Evolutionary conservation across 2,888 invertebrate genomes (phyloP), one percentile per base, ranked within the genome.

Genomic region (Neelides folsomi): DNA sequence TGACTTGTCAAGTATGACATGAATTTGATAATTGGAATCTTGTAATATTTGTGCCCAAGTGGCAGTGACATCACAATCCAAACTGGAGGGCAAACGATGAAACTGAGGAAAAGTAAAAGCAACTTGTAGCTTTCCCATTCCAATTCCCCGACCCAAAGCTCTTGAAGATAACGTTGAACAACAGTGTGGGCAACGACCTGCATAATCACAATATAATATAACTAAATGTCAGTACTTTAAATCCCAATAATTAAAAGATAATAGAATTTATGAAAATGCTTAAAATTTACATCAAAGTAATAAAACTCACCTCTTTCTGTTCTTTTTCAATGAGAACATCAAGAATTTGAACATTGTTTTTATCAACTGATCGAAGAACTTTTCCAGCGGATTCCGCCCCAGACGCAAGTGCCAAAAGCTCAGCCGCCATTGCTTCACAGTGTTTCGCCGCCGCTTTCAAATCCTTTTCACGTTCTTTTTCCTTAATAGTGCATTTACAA

Each of bases 1-100:
- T 99, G 98, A 7, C 97, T 95, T 19, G 97, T 95, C 66, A 99
- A 79, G 73, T 98, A 97, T 42, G 95, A 94, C 87, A 97, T 95
- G 74, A 98, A 99, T 75, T 98, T 98, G 68, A 99, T 94, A 68
- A 98, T 95, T 53, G 98, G 98, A 67, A 97, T 90, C 77, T 94
- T 90, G 77, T 93, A 89, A 75, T 87, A 93, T 72, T 86, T 86
- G 75, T 93, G 92, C 40, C 89, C 89, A 68, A 94, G 74, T 48
- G 95, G 95, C 69, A 95, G 80, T 58, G 94, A 93, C 71, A 95
- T 90, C 47, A 86, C 83, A 64, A 95, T 76, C 95, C 95, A 98
- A 35, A 97, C 83, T 6, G 95, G 90, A 38, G 98, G 98, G 69
- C 90, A 90, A 50, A 93, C 74, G 67, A 97, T 81, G 70, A 97